Conservation (phyloP, 2,888 invertebrate species). For the Drosophila testacea region DNA sequence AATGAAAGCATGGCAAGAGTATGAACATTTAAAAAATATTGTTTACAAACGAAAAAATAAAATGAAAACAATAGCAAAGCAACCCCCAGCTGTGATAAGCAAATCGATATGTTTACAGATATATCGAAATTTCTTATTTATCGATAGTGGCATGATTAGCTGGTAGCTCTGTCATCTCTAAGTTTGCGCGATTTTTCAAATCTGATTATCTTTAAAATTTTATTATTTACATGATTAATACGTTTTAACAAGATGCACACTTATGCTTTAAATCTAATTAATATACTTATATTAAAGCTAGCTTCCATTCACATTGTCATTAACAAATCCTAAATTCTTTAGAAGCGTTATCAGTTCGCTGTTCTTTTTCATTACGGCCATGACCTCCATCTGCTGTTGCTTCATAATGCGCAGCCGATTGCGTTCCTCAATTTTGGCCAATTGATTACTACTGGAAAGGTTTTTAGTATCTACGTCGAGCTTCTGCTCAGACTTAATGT, state of each 20-base stretch:
- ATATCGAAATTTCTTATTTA: neutral
- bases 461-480: conserved; percentile 75
- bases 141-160: neutral
- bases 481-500: conserved; percentile 82
- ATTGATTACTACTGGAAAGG: conserved; percentile 78
- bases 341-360: conserved; percentile 79
- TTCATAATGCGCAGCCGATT: conserved; percentile 82
- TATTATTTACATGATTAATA: conserved; percentile 8
- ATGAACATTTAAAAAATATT: conserved; percentile 27
- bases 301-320: conserved; percentile 21
- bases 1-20: conserved; percentile 40
- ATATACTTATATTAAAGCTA: conserved; percentile 1
- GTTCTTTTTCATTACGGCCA: conserved; percentile 80
- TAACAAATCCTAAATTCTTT: conserved; percentile 66
- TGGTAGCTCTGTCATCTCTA: neutral
- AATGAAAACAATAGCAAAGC: conserved; percentile 29
- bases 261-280: neutral
- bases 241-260: conserved; percentile 1
- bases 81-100: neutral
- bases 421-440: conserved; percentile 81
- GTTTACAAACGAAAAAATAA: conserved; percentile 12
- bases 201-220: conserved; percentile 1
- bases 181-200: neutral
- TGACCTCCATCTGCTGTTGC: conserved; percentile 82
- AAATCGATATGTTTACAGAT: neutral